Evolutionary conservation across 2,113 vertebrate genomes (phyloP).

Genomic region (Phrynosoma blainvillii): DNA sequence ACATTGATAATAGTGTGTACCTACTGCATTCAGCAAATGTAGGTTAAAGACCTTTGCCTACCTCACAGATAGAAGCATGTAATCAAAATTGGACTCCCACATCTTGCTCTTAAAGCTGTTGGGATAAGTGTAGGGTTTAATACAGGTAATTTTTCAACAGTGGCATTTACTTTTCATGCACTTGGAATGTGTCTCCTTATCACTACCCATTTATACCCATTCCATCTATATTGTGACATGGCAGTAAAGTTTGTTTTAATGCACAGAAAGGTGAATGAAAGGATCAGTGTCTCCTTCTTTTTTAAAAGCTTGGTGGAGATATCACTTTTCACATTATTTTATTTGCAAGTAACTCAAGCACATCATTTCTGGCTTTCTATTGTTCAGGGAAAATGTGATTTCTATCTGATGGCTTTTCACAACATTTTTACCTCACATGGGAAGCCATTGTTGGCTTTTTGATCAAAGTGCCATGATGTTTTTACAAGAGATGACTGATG

Average conservation of each 20-base stretch:
- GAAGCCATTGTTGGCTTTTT: slow-evolving; percentile 73
- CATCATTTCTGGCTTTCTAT: slow-evolving; percentile 70
- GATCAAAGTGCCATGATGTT: slow-evolving; percentile 71
- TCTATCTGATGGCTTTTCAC: slow-evolving; percentile 68
- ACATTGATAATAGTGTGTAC: slow-evolving; percentile 63
- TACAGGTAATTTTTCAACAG: slow-evolving; percentile 74
- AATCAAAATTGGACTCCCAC: slow-evolving; percentile 74
- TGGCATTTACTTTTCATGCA: slow-evolving; percentile 64
- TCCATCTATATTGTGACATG: slow-evolving; percentile 62
- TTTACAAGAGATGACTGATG: slow-evolving; percentile 77
- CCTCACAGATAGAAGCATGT: slow-evolving; percentile 69
- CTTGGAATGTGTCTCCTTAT: slow-evolving; percentile 70
- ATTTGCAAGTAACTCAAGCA: slow-evolving; percentile 76
- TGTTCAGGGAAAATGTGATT: slow-evolving; percentile 73
- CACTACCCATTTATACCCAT: slow-evolving; percentile 52
- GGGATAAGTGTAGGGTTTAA: slow-evolving; percentile 67
- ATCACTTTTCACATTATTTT: slow-evolving; percentile 74
- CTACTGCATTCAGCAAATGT: slow-evolving; percentile 49
- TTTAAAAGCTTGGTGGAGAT: slow-evolving; percentile 55
- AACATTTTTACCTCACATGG: slow-evolving; percentile 68
- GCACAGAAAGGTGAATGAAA: slow-evolving; percentile 65
- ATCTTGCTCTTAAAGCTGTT: slow-evolving; percentile 66
- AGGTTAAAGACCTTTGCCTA: slow-evolving; percentile 67
- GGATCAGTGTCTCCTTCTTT: slow-evolving; percentile 53
- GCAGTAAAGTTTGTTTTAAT: slow-evolving; percentile 72